These are phyloP conservation scores for Epizoanthus fatuus DNA, from an alignment of 92 coral and sea anemone species.

Conservation along the genomic window DNA sequence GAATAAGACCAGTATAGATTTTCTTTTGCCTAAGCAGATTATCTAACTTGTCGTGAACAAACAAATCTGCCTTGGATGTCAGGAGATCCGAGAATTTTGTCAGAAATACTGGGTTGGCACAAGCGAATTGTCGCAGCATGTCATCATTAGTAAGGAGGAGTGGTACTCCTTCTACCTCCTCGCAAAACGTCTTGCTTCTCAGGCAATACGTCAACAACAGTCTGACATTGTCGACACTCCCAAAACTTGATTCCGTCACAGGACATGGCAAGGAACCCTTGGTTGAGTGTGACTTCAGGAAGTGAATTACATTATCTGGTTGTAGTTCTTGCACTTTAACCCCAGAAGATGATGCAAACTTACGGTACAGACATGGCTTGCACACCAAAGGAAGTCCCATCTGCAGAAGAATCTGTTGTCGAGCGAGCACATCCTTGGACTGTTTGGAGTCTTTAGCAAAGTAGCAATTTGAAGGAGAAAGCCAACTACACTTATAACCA, in stretches of 20 bases:
- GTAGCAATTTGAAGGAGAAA: constrained; percentile 27
- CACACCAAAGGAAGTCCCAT: constrained; percentile 39
- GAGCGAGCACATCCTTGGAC: background rate
- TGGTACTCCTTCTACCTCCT: constrained; percentile 35
- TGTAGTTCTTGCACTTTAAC: constrained; percentile 11
- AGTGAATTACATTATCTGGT: constrained; percentile 8
- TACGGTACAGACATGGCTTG: background rate
- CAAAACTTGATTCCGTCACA: constrained; percentile 26
- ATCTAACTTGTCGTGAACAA: constrained; percentile 38
- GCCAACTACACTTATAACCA: constrained; percentile 31
- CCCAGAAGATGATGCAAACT: constrained; percentile 2
- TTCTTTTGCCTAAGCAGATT: background rate
- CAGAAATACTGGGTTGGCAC: constrained; percentile 17
- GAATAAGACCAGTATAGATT: background rate
- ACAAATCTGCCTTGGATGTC: constrained; percentile 7
- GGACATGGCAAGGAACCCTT: constrained; percentile 36
- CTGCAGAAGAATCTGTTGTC: constrained; percentile 20
- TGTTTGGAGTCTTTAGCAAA: background rate
- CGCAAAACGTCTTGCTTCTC: background rate
- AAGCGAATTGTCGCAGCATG: constrained; percentile 26
- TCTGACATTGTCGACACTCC: constrained; percentile 8
- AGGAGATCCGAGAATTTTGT: constrained; percentile 47
- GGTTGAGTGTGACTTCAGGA: constrained; percentile 5
- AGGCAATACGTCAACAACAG: constrained; percentile 34
- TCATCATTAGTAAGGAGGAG: constrained; percentile 46